Base-by-base conservation (phyloP, 2,888 invertebrate species). In the Seira ritae region DNA sequence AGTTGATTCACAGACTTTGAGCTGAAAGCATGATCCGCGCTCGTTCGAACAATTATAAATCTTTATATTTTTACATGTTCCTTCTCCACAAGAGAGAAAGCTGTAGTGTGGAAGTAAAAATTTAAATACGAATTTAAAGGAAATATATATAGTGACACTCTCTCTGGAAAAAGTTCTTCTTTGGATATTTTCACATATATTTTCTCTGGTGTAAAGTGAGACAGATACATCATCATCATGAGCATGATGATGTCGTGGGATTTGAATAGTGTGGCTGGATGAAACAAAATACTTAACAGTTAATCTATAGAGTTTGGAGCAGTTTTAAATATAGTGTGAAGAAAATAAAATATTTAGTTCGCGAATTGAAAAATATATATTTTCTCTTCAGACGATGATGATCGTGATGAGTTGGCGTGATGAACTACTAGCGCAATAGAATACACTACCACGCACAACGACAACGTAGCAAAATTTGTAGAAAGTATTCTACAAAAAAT, bases 351-450 rank as follows among this genome's bases (percentile, higher is more conserved):
- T n/a, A 60, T 10, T 46, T 10, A 46, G 12, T 10, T 6, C 12
- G 46, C 12, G 46, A 46, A 46, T n/a, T n/a, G n/a, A n/a, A n/a
- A n/a, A n/a, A n/a, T n/a, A n/a, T n/a, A n/a, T n/a, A n/a, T n/a
- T 46, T 60, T 60, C 17, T 60, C n/a, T 60, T 6, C 4, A 60
- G 17, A 60, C 4, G n/a, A 60, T 3, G 60, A 60, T 20, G 20
- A 24, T 12, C n/a, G 55, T 24, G 72, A 83, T 78, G 83, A 77
- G 83, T 78, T 83, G 83, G 83, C 83, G 78, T 83, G 83, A 65
- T 76, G 42, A 31, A 65, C 66, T 76, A 60, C 65, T 73, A 6
- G 60, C 62, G 60, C 12, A 62, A 4, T 71, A 17, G 17, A 46
- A 70, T 69, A 23, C 76, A 37, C 24, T 60, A 62, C 37, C 31